phyloP scores from a whole-genome alignment of 2,797 vertebrate species.

The Enteromius mattozi region DNA sequence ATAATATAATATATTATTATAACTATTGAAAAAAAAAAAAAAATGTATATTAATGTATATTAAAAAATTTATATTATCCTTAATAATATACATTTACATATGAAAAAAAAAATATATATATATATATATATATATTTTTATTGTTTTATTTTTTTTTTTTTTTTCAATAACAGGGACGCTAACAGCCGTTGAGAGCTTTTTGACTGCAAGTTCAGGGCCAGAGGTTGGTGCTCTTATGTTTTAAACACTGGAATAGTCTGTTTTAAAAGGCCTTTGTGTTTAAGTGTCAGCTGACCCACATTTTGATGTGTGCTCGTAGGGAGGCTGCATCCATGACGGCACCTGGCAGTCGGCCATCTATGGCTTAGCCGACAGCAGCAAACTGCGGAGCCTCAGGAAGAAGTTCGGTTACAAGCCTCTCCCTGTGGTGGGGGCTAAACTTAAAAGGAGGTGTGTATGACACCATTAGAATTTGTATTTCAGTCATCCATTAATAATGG shows the following conservation, averaged over 20 bases:
- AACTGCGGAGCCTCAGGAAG: constrained; percentile 83
- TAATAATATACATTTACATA: background rate
- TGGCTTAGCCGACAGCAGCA: constrained; percentile 82
- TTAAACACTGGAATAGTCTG: background rate
- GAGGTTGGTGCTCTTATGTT: constrained; percentile 78
- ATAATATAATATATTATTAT: background rate
- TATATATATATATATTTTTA: too few relatives aligned
- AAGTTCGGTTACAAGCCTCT: constrained; percentile 86
- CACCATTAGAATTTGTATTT: background rate
- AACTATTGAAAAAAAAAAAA: too few relatives aligned
- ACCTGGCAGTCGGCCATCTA: constrained; percentile 96
- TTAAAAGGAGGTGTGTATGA: constrained; percentile 85
- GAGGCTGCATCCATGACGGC: constrained; percentile 85
- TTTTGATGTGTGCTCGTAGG: constrained; percentile 72
- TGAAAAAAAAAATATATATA: too few relatives aligned
- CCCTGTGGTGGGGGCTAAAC: constrained; percentile 84
- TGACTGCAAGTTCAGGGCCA: constrained; percentile 82
- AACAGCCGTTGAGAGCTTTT: constrained; percentile 92
- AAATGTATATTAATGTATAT: too few relatives aligned
- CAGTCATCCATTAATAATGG: background rate
- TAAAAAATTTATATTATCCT: too few relatives aligned
- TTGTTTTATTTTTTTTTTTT: too few relatives aligned
- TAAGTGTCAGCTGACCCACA: constrained; percentile 26
- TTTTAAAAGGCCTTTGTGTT: background rate
- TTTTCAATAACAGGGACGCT: constrained; percentile 82